A percentile compares a stretch with the other conserved stretches of the same genome.
These are phyloP conservation scores for Sinocyclocheilus grahami DNA, from an alignment of 2,113 vertebrate genomes.

Conservation along the genomic window DNA sequence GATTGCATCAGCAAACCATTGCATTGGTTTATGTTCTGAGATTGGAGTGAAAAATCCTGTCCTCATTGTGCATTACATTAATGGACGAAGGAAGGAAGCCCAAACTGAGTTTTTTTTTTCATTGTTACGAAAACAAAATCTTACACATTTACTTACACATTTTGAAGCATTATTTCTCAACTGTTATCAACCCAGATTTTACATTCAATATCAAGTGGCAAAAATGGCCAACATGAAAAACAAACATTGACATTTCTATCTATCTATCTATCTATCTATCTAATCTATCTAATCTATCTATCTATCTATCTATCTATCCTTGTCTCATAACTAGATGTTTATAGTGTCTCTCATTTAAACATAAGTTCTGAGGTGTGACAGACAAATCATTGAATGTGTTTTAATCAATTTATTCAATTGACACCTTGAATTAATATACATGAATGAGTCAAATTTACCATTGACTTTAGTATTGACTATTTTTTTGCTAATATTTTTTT, in stretches of 20 bases:
- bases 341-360: no score
- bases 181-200: no score
- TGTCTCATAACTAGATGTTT: background rate
- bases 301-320: no score
- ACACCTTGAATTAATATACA: background rate
- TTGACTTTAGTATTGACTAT: no score
- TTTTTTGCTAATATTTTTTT: background rate
- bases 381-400: background rate
- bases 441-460: background rate
- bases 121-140: no score
- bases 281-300: no score
- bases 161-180: no score
- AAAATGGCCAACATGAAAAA: no score
- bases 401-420: background rate
- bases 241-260: no score
- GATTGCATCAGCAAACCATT: constrained; percentile 20
- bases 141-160: no score
- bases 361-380: background rate
- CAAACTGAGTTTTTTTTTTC: background rate
- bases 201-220: no score
- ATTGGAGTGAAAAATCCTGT: background rate
- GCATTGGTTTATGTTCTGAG: background rate
- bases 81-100: background rate
- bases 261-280: no score
- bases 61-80: background rate